Evolutionary conservation across 1,140 invertebrate species (phyloP).

Genomic region (Campoletis sonorensis): DNA sequence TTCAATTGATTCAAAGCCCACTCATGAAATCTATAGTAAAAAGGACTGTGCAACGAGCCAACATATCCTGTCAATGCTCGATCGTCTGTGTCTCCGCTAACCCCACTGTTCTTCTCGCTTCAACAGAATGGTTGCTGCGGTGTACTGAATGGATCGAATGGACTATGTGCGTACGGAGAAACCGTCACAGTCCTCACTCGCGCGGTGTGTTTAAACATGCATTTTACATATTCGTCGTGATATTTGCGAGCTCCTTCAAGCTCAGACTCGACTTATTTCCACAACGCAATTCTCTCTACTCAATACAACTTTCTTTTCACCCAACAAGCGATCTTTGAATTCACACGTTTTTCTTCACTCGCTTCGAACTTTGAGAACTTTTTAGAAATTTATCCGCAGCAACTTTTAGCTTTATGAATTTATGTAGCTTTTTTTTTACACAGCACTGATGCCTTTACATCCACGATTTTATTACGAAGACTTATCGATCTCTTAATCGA

Average conservation of each 20-base stretch:
- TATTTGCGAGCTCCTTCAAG: conserved; percentile 8
- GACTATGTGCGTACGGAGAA: not conserved
- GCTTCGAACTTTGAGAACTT: too few species aligned
- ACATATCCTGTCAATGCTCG: conserved; percentile 3
- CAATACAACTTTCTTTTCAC: not conserved
- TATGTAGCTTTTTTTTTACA: too few species aligned
- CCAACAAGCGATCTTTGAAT: too few species aligned
- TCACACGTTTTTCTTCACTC: too few species aligned
- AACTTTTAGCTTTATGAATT: too few species aligned
- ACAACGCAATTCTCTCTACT: not conserved
- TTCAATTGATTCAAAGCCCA: not conserved
- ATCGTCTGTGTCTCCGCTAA: conserved; percentile 1
- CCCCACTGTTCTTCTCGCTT: not conserved
- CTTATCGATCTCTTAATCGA: too few species aligned
- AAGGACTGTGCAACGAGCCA: not conserved
- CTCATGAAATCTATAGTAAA: not conserved
- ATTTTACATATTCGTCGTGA: conserved; percentile 19
- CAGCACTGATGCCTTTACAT: too few species aligned
- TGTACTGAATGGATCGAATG: not conserved
- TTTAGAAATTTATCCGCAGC: too few species aligned
- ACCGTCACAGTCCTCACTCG: conserved; percentile 8
- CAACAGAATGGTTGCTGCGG: not conserved
- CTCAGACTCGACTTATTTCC: not conserved
- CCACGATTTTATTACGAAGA: too few species aligned
- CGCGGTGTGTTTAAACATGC: conserved; percentile 6